Base-by-base conservation (phyloP, 2,888 invertebrate species). In the Calliopum simillimum region DNA sequence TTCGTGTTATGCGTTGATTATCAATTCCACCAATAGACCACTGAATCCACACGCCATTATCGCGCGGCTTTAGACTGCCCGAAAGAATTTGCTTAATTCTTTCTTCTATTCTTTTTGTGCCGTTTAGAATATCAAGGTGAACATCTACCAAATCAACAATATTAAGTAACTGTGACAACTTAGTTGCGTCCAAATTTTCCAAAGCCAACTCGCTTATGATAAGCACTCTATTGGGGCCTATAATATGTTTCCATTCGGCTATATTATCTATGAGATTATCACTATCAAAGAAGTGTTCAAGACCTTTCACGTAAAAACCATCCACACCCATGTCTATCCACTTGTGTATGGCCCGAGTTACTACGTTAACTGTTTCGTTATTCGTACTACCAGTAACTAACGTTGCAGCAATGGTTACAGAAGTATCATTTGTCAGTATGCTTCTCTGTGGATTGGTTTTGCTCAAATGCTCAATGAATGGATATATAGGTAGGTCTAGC, bases 241-340 rank as follows among this genome's bases (percentile, higher is more conserved):
- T 82, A 12, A 91, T 86, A 73, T 88, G 87, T 81, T 92, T 93
- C 94, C 94, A 94, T 68, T 89, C 84, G 70, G 89, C 88, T 21
- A 95, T 81, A 49, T 89, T 88, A 14, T 69, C 70, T 0, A 87
- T 85, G 76, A 93, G 90, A 78, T 89, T 86, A 0, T 86, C 82
- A 77, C 93, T 90, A 51, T 90, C 87, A 4, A 89, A 87, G 79
- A 91, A 90, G 71, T 90, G 85, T 79, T 94, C 92, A 23, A 95
- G 84, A 12, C 93, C 93, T 84, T 94, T 95, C 8, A 97, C 86
- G 82, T 96, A 95, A 84, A 98, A 95, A 0, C 97, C 98, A 85
- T 97, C 94, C 3, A 97, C 93, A 8, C 93, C 94, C 73, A 90
- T 88, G n/a, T 88, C 86, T 25, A 90, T 81, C 95, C 94, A 95